Base-by-base conservation (phyloP, 2,888 invertebrate genomes). In the Drosophila pegasa region DNA sequence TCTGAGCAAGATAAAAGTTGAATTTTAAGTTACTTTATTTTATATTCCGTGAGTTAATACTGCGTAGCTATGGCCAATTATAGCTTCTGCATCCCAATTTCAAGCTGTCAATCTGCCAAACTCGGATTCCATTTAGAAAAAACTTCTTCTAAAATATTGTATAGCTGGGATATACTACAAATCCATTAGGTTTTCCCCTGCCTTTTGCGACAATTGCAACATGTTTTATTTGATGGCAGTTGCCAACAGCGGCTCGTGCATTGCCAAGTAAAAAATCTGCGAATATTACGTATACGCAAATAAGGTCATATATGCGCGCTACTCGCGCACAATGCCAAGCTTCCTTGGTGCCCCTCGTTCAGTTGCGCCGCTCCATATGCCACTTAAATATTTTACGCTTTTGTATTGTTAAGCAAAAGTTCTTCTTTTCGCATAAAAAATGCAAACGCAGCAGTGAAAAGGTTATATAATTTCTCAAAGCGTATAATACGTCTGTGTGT, bases 311-410 rank as follows among this genome's bases (percentile, higher is more conserved):
- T 57, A 51, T 50, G 52, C 50, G 47, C 57, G 50, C 40, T n/a
- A 45, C 33, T 45, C 59, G 43, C 50, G 37, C 43, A 27, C 52
- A 52, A 52, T 59, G 50, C 45, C 51, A 18, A 38, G 48, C 52
- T 27, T 6, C 27, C 12, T 8, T 7, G 12, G 18, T 29, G 29
- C n/a, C 20, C 41, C 40, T 51, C 35, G 37, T 20, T 18, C 40
- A 8, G 48, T 35, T 38, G 14, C 50, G 4, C 43, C 31, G 27
- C 45, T 55, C 58, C 65, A 58, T 62, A 64, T 52, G 71, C 67
- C 65, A 77, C 85, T 82, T 82, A 70, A 82, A 81, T 84, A 84
- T 81, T 81, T 81, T 79, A 79, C 81, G 81, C 77, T 79, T 50
- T 84, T 74, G 61, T 81, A 77, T 81, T 84, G 81, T 84, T 76